Base-by-base conservation (phyloP, 2,888 invertebrate species). In the Leptinotarsa tumamoca region DNA sequence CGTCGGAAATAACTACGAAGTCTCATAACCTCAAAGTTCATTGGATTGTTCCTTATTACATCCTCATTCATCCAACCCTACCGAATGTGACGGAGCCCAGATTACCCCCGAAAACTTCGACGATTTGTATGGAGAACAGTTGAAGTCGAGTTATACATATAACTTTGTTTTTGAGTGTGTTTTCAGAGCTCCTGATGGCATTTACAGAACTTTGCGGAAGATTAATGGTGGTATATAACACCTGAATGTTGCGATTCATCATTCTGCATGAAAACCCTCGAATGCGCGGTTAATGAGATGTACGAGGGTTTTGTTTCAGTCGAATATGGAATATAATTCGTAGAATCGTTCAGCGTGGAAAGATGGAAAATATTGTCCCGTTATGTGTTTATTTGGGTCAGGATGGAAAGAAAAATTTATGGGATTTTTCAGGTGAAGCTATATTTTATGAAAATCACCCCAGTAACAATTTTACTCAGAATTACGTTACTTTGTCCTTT, bases 121-220 rank as follows among this genome's bases (percentile, higher is more conserved):
- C 73, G 63, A 74, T 74, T 69, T 70, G 54, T 68, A 50, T 56
- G 50, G 18, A 61, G 70, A 74, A 70, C 69, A 52, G 66, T 54
- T 23, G 23, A 54, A 70, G 70, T 67, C 63, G 43, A 63, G 63
- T 63, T 33, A 63, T 66, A 69, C 43, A 74, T 67, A 52, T 52
- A n/a, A 74, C 61, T 70, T 74, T 70, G 70, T 74, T 74, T 74
- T 74, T 56, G 56, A 56, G 49, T 67, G 18, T 74, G 68, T 69
- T 73, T 61, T 73, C 68, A 56, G 43, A 51, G 61, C 33, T 27
- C n/a, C 52, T 71, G 63, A 43, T 63, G 63, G 63, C 63, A n/a
- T 63, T 63, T 63, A 27, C 63, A 43, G 63, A 63, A 63, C 63
- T 63, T 63, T 63, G 63, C 43, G 33, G 63, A n/a, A 63, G 63